These are phyloP conservation scores for Lepidocyrtoides sp. DNA, from an alignment of 2,888 invertebrate species.

Conservation along the genomic window DNA sequence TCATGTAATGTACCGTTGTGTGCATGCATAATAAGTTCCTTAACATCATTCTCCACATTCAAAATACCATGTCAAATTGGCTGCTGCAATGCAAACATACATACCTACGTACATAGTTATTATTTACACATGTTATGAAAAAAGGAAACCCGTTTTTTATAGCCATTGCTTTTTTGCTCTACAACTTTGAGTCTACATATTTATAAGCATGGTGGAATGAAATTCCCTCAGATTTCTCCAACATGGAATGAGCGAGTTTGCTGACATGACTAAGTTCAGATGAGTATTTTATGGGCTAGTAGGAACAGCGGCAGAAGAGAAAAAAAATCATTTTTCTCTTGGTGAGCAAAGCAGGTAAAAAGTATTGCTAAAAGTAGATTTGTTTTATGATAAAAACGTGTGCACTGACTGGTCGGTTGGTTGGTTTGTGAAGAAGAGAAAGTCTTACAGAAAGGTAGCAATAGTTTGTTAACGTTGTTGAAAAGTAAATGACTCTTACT, in stretches of 20 bases:
- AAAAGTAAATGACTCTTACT: conserved; percentile 45
- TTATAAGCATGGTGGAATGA: no score
- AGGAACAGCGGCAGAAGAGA: background rate
- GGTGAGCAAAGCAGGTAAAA: conserved; percentile 1
- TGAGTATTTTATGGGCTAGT: conserved; percentile 64
- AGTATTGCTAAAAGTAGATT: no score
- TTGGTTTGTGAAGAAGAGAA: background rate
- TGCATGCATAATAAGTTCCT: background rate
- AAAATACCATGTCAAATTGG: no score
- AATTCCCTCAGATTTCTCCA: conserved; percentile 7
- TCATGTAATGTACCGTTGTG: background rate
- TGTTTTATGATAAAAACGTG: no score
- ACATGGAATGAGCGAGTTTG: conserved; percentile 55
- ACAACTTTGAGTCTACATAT: no score
- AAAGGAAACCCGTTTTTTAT: no score
- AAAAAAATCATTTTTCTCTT: no score
- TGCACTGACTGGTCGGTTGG: no score
- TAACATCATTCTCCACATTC: no score
- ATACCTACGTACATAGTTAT: background rate
- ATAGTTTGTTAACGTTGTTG: conserved; percentile 51
- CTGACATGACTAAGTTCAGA: conserved; percentile 69
- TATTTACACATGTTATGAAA: no score
- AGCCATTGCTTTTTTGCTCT: no score
- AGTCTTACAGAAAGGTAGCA: background rate
- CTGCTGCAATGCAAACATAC: background rate